Evolutionary conservation across 2,113 vertebrate species (phyloP), one percentile per base, ranked within the genome.

Genomic region (Hippocampus abdominalis): DNA sequence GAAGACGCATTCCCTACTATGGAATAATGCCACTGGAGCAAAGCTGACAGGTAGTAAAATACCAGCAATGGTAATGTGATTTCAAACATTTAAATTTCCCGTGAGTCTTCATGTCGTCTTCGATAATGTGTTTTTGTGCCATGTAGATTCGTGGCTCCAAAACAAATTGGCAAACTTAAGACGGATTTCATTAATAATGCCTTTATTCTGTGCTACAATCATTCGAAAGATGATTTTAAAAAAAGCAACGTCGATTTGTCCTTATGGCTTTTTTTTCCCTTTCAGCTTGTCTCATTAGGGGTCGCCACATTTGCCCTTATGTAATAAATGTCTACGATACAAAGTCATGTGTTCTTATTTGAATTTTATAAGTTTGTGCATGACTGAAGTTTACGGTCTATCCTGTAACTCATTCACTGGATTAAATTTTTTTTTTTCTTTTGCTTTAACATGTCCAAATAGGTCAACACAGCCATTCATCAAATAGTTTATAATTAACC

Each of bases 31-130:
- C 39, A 29, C n/a, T 0, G 1, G 25, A 72, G 46, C 63, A n/a
- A 59, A 80, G 56, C 77, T 73, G 67, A 73, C 29, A 61, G 85
- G 88, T 87, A 83, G 74, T 6, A 23, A 49, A 63, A 63, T 46
- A 3, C 27, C 36, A 44, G 16, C 1, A 8, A 36, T 61, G 16
- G 13, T 39, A 13, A 63, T n/a, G 32, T 63, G 21, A 63, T 11
- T 23, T 23, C 1, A 20, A 36, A 21, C 25, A n/a, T 53, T 53
- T n/a, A 10, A n/a, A 53, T 53, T 23, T 53, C 46, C 46, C 3
- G 1, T 18, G 15, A 5, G 16, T 49, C 46, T 49, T 18, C 1
- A 18, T 49, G 46, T 20, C 10, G 21, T 53, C 51, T 53, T 21
- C 15, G 5, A 51, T 51, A 0, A n/a, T 54, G 21, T 3, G 2